phyloP scores from a whole-genome alignment of 2,797 vertebrate genomes.

The Petrocephalus sullivani region DNA sequence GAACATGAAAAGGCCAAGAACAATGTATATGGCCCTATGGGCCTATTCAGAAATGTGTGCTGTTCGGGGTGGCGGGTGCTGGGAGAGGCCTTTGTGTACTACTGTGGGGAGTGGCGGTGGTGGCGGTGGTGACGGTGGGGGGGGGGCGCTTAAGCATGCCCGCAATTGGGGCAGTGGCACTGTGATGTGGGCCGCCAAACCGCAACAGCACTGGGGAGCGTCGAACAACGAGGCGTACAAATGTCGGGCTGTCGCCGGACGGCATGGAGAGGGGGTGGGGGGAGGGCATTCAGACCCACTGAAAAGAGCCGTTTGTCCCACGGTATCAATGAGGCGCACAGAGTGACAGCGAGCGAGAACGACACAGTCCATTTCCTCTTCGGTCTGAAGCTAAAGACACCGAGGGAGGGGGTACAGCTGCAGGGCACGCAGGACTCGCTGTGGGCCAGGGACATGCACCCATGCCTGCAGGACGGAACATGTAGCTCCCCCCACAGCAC shows the following conservation, averaged over 20 bases:
- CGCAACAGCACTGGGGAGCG: conserved; percentile 2
- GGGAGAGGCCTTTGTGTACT: not conserved
- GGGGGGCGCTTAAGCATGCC: not conserved
- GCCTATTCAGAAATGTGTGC: not conserved
- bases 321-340: conserved; percentile 18
- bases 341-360: not conserved
- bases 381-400: not conserved
- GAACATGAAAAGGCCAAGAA: not conserved
- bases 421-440: not conserved
- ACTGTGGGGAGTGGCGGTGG: not conserved
- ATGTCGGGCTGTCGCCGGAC: conserved; percentile 27
- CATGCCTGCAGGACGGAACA: not conserved
- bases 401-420: not conserved
- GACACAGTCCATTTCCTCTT: not conserved
- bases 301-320: conserved; percentile 42
- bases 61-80: not conserved
- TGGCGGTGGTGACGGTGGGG: not conserved
- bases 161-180: not conserved
- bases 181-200: not conserved
- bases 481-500: not conserved
- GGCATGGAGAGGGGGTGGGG: not conserved
- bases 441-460: not conserved
- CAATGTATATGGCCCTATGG: not conserved
- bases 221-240: conserved; percentile 8
- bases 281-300: conserved; percentile 1